These are phyloP conservation scores for Choloepus didactylus DNA, from an alignment of 2,797 vertebrate species.

Conservation along the genomic window DNA sequence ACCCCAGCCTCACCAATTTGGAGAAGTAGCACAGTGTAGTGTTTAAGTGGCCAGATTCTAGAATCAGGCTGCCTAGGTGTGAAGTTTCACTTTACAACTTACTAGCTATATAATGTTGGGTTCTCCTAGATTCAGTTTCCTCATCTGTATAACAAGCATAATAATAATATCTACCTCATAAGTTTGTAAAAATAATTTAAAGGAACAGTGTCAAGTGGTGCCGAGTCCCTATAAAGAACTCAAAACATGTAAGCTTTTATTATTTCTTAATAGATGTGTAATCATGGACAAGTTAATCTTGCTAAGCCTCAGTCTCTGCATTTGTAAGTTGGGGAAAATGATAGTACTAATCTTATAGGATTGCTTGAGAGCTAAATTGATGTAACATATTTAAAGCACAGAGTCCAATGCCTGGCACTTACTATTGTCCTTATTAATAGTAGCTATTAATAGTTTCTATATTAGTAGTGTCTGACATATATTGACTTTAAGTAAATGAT, in stretches of 20 bases:
- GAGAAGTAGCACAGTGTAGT: neutral
- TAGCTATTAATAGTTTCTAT: neutral
- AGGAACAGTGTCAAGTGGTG: neutral
- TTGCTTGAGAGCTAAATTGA: constrained; percentile 49
- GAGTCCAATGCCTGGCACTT: neutral
- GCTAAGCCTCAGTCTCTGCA: neutral
- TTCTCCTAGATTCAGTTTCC: neutral
- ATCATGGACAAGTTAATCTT: neutral
- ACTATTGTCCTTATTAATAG: neutral
- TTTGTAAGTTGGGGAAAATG: constrained; percentile 32
- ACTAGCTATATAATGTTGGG: neutral
- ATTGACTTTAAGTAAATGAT: neutral
- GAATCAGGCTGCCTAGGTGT: neutral
- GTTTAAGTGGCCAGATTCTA: neutral
- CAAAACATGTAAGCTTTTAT: neutral
- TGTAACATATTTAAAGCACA: neutral
- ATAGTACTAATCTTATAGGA: neutral
- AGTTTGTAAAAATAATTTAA: neutral
- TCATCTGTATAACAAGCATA: neutral
- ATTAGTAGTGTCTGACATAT: neutral
- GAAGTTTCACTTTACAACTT: neutral
- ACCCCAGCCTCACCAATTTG: neutral
- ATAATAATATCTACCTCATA: neutral
- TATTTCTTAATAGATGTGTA: neutral
- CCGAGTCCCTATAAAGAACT: neutral